Evolutionary conservation across 2,888 invertebrate species (phyloP).

Genomic region (Drosophila villosipedis): DNA sequence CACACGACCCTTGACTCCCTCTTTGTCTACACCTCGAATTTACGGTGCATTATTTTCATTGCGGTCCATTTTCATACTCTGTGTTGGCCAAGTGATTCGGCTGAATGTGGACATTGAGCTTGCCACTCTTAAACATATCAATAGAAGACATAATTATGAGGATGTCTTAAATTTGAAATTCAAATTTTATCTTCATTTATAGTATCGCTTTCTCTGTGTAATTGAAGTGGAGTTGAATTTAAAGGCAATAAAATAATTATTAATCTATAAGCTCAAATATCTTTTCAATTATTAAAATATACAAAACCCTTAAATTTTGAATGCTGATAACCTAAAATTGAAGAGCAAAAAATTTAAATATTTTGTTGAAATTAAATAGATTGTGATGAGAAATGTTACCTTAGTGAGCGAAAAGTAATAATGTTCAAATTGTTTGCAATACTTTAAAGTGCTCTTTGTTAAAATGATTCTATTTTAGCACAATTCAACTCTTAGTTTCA

Average conservation of each 20-base stretch:
- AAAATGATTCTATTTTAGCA: no score
- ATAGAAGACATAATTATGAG: background rate
- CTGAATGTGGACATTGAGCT: background rate
- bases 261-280: no score
- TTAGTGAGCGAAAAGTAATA: no score
- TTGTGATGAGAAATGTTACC: background rate
- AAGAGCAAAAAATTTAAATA: background rate
- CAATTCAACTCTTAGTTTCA: no score
- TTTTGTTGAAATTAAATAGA: background rate
- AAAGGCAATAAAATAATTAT: background rate
- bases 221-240: background rate
- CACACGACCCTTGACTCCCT: background rate
- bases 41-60: slow-evolving; percentile 54
- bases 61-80: slow-evolving; percentile 58
- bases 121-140: background rate
- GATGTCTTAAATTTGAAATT: background rate
- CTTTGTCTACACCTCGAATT: slow-evolving; percentile 24
- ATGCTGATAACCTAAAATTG: background rate
- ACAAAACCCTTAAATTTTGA: no score
- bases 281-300: no score
- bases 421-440: no score
- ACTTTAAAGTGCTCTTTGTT: no score
- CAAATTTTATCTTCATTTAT: background rate
- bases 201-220: background rate
- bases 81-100: slow-evolving; percentile 3